These are phyloP conservation scores for Muschampia plurimacula DNA, from an alignment of 2,888 invertebrate species.

Conservation along the genomic window DNA sequence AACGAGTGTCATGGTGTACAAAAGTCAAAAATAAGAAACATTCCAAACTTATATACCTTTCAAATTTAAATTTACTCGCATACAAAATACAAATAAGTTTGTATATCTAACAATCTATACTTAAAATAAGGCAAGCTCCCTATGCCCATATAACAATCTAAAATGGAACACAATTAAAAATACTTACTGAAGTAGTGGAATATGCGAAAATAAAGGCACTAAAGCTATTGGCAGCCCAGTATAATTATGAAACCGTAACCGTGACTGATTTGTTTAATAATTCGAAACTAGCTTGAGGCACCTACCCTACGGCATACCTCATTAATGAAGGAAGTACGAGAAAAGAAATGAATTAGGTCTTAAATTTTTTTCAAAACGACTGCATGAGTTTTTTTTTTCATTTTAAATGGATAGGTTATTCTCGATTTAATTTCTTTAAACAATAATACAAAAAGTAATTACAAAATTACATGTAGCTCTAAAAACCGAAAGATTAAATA, in stretches of 20 bases:
- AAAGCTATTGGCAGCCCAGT: slow-evolving; percentile 47
- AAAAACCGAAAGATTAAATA: not conserved
- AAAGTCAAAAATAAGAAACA: too few species aligned
- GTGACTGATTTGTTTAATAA: slow-evolving; percentile 66
- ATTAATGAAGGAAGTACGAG: not conserved
- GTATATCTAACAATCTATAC: not conserved
- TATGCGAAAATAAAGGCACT: slow-evolving; percentile 40
- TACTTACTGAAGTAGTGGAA: slow-evolving; percentile 26
- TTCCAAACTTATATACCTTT: too few species aligned
- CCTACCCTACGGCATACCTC: slow-evolving; percentile 22
- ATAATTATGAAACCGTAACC: slow-evolving; percentile 50
- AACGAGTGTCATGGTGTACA: too few species aligned
- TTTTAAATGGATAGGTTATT: too few species aligned
- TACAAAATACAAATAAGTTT: too few species aligned
- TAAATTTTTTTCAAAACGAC: too few species aligned
- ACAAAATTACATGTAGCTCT: not conserved
- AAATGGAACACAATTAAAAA: slow-evolving; percentile 26
- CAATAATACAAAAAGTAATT: too few species aligned
- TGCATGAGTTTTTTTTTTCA: too few species aligned
- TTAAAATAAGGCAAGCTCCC: not conserved
- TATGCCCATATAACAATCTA: not conserved
- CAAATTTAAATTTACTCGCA: too few species aligned
- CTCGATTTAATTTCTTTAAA: too few species aligned
- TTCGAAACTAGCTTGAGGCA: slow-evolving; percentile 57
- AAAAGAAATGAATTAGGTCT: too few species aligned